These are phyloP conservation scores for Netelia inedita DNA, from an alignment of 2,888 invertebrate species.

Conservation along the genomic window DNA sequence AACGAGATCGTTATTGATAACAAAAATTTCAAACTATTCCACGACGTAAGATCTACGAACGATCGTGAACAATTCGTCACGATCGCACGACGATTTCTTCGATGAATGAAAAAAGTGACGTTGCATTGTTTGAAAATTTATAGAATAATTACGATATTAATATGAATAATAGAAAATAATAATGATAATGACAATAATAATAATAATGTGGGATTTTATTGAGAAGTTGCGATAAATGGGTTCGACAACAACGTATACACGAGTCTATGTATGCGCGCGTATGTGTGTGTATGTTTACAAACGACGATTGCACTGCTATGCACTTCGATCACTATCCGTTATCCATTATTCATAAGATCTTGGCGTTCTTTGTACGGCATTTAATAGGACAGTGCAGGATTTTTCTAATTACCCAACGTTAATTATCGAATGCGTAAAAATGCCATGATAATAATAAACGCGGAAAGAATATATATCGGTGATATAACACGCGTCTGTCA, in stretches of 20 bases:
- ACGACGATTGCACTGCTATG: conserved; percentile 26
- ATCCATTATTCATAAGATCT: conserved; percentile 65
- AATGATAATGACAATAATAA: conserved; percentile 1
- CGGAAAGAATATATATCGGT: conserved; percentile 56
- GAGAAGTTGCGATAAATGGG: conserved; percentile 44
- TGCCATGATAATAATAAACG: conserved; percentile 44
- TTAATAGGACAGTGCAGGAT: conserved; percentile 49
- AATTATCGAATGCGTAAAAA: conserved; percentile 60
- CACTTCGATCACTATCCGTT: conserved; percentile 63
- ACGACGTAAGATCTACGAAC: not conserved
- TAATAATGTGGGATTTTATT: conserved; percentile 28
- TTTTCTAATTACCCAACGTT: conserved; percentile 55
- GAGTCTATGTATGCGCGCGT: not conserved
- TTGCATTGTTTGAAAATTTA: not conserved
- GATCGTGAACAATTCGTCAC: conserved; percentile 8
- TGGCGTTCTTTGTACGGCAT: conserved; percentile 55
- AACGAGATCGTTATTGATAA: not conserved
- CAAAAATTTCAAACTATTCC: not conserved
- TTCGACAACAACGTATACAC: conserved; percentile 14
- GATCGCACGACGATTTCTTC: not conserved
- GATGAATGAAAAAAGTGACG: not conserved
- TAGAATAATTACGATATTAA: not conserved
- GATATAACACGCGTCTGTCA: conserved; percentile 43
- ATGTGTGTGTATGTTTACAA: not conserved
- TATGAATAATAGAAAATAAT: not conserved